These are phyloP conservation scores for Crypturellus tataupa DNA, from an alignment of 2,797 vertebrate species.

Conservation along the genomic window DNA sequence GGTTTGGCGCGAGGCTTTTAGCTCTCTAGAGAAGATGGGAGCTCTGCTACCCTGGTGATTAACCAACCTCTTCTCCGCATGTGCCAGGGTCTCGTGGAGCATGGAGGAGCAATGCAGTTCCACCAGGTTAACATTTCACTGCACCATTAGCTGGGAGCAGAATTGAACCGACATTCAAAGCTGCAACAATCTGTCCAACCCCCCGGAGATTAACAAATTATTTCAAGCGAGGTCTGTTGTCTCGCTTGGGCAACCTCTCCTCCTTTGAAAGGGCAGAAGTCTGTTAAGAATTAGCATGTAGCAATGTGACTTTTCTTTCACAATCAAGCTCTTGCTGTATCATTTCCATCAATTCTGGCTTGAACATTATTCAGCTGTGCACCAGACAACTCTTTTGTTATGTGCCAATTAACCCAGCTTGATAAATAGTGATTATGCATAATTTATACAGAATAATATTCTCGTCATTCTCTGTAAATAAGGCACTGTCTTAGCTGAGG, in stretches of 20 bases:
- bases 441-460: slow-evolving; percentile 69
- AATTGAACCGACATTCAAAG: neutral
- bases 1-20: neutral
- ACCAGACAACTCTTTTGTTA: slow-evolving; percentile 72
- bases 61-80: neutral
- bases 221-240: neutral
- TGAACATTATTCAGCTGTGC: slow-evolving; percentile 59
- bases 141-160: neutral
- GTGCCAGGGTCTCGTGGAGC: neutral
- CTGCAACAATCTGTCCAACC: neutral
- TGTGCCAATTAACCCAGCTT: slow-evolving; percentile 75
- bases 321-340: slow-evolving; percentile 26
- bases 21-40: neutral
- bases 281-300: neutral
- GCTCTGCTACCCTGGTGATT: neutral
- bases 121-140: neutral
- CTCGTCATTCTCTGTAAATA: slow-evolving; percentile 52
- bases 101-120: neutral
- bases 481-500: slow-evolving; percentile 15
- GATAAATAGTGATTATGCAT: slow-evolving; percentile 78
- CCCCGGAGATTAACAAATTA: neutral
- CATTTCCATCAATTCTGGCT: slow-evolving; percentile 61
- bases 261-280: neutral
- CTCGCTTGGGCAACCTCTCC: neutral
- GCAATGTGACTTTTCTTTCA: slow-evolving; percentile 27